A percentile compares a stretch with the other conserved stretches of the same genome.
Evolutionary conservation across 2,797 vertebrate species (phyloP).

Genomic region (Anabas testudineus): DNA sequence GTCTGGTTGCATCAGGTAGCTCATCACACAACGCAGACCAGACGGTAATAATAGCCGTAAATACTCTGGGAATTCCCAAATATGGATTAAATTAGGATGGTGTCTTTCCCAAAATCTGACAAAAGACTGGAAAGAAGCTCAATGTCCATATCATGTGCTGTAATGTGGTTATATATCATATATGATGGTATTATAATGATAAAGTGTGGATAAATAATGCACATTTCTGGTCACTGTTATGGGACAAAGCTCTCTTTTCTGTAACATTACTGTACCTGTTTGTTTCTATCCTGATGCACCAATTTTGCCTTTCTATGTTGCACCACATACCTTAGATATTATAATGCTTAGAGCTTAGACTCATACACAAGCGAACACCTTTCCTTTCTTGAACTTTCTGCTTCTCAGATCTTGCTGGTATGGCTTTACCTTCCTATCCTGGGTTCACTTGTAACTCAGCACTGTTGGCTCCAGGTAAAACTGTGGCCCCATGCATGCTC

Average conservation of each 20-base stretch:
- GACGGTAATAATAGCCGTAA: slow-evolving; percentile 76
- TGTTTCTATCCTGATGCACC: slow-evolving; percentile 30
- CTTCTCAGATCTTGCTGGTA: slow-evolving; percentile 46
- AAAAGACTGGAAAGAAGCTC: slow-evolving; percentile 46
- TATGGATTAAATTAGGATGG: slow-evolving; percentile 66
- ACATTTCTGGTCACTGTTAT: slow-evolving; percentile 59
- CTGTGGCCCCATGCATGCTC: slow-evolving; percentile 76
- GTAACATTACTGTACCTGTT: slow-evolving; percentile 25
- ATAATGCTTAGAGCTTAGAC: slow-evolving; percentile 35
- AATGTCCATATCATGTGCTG: slow-evolving; percentile 40
- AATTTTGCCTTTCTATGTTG: slow-evolving; percentile 34
- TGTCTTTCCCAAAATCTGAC: slow-evolving; percentile 75
- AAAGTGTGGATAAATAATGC: slow-evolving; percentile 38
- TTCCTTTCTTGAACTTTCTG: slow-evolving; percentile 60
- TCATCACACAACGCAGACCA: slow-evolving; percentile 71
- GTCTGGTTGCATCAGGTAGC: slow-evolving; percentile 75
- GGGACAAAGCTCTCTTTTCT: slow-evolving; percentile 37
- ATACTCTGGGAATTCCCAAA: slow-evolving; percentile 79
- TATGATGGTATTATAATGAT: slow-evolving; percentile 41
- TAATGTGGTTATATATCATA: slow-evolving; percentile 57
- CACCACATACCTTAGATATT: slow-evolving; percentile 34
- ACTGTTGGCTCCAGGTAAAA: slow-evolving; percentile 84
- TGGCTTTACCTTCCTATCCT: slow-evolving; percentile 71
- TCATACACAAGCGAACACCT: slow-evolving; percentile 19
- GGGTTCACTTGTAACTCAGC: slow-evolving; percentile 82